A percentile compares a stretch with the other conserved stretches of the same genome.
Conservation (phyloP, 2,888 invertebrate species). For the Stenolophus ochropezus region DNA sequence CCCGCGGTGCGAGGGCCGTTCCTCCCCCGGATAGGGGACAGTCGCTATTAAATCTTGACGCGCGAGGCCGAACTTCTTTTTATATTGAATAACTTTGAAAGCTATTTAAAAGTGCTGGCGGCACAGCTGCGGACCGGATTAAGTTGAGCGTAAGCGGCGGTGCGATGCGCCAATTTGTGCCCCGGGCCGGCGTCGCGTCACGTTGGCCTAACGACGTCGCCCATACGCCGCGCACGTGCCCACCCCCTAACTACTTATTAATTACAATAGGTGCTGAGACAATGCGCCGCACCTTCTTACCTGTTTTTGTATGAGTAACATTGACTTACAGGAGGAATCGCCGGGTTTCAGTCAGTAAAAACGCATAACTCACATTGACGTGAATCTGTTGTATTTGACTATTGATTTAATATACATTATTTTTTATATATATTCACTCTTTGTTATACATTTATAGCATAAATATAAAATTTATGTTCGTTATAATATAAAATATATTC, state of each 20-base stretch:
- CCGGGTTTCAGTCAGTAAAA: too few relatives aligned
- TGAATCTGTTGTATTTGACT: too few relatives aligned
- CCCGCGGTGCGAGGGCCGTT: background rate
- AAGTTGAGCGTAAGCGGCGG: slow-evolving; percentile 67
- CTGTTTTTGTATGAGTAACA: too few relatives aligned
- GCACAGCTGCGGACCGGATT: slow-evolving; percentile 72
- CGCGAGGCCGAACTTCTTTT: slow-evolving; percentile 71
- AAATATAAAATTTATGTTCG: too few relatives aligned
- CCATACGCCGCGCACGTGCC: slow-evolving; percentile 8
- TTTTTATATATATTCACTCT: too few relatives aligned
- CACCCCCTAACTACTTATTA: slow-evolving; percentile 29
- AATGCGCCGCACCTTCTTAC: too few relatives aligned
- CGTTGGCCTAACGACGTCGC: slow-evolving; percentile 53
- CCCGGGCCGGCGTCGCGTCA: slow-evolving; percentile 55
- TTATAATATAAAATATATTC: too few relatives aligned
- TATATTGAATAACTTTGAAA: slow-evolving; percentile 74
- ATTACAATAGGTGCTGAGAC: too few relatives aligned
- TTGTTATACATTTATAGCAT: too few relatives aligned
- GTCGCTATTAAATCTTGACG: slow-evolving; percentile 73
- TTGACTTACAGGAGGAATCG: too few relatives aligned
- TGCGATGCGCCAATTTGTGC: slow-evolving; percentile 66
- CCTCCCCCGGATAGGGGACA: background rate
- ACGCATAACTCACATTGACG: too few relatives aligned
- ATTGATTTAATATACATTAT: too few relatives aligned
- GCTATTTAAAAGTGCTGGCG: slow-evolving; percentile 71